These are phyloP conservation scores for Camponotus floridanus DNA, from an alignment of 1,140 invertebrate species.

Conservation along the genomic window DNA sequence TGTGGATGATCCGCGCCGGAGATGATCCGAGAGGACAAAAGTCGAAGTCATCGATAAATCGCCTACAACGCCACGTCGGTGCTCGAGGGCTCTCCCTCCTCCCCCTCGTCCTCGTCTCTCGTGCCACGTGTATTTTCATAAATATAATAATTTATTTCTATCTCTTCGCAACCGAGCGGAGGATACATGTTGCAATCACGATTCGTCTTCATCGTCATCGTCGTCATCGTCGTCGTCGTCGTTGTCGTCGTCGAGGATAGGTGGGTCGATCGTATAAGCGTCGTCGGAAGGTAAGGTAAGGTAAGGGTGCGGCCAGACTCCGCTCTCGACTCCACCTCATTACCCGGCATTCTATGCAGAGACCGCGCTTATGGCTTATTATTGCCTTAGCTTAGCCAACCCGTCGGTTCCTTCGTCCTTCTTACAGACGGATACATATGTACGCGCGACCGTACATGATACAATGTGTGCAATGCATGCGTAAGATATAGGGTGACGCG, in stretches of 20 bases:
- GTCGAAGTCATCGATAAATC: slow-evolving; percentile 67
- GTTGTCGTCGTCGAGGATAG: slow-evolving; percentile 71
- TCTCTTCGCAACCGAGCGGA: slow-evolving; percentile 76
- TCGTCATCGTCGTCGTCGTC: slow-evolving; percentile 54
- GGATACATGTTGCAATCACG: slow-evolving; percentile 69
- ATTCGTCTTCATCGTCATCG: slow-evolving; percentile 53
- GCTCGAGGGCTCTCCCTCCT: slow-evolving; percentile 70
- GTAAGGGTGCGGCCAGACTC: slow-evolving; percentile 85
- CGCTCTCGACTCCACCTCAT: slow-evolving; percentile 85
- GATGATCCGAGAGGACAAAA: slow-evolving; percentile 71
- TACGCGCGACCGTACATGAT: slow-evolving; percentile 40
- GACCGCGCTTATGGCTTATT: slow-evolving; percentile 85
- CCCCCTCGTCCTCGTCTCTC: slow-evolving; percentile 13
- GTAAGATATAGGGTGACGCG: slow-evolving; percentile 9
- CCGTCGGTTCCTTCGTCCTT: slow-evolving; percentile 74
- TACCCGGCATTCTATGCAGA: slow-evolving; percentile 86
- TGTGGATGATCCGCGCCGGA: slow-evolving; percentile 59
- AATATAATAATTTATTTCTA: slow-evolving; percentile 79
- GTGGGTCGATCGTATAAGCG: slow-evolving; percentile 78
- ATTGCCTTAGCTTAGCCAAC: slow-evolving; percentile 83
- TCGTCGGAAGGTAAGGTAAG: slow-evolving; percentile 81
- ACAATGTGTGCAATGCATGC: slow-evolving; percentile 15
- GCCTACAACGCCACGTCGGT: slow-evolving; percentile 37
- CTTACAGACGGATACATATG: slow-evolving; percentile 57
- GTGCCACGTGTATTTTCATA: slow-evolving; percentile 70